Conservation (phyloP, 1,140 invertebrate species). For the Luehdorfia chinensis region DNA sequence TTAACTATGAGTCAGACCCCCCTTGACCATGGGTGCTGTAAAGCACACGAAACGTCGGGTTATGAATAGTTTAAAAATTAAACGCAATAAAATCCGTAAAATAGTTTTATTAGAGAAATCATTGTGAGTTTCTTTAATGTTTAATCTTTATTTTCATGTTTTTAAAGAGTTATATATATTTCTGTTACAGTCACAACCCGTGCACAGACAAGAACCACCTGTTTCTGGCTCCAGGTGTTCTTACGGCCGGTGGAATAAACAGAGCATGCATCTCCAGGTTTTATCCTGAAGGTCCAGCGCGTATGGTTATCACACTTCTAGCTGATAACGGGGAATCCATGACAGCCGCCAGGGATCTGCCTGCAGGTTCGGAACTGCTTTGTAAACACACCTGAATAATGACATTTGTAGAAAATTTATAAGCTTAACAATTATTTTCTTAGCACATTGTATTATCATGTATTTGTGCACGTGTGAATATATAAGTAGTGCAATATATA, state of each 20-base stretch:
- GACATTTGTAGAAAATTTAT: background rate
- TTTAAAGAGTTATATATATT: slow-evolving; percentile 10
- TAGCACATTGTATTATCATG: too few species aligned
- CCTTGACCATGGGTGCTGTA: too few species aligned
- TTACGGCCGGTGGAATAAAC: slow-evolving; percentile 44
- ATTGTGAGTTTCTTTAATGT: slow-evolving; percentile 10
- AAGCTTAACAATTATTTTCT: background rate
- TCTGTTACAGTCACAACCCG: slow-evolving; percentile 27
- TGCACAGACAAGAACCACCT: slow-evolving; percentile 58
- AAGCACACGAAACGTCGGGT: too few species aligned
- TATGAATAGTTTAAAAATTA: too few species aligned
- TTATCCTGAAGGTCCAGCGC: slow-evolving; percentile 43
- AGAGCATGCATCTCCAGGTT: slow-evolving; percentile 57
- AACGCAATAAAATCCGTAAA: too few species aligned
- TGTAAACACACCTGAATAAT: background rate
- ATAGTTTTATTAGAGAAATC: slow-evolving; percentile 1
- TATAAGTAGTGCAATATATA: background rate
- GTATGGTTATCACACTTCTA: slow-evolving; percentile 32
- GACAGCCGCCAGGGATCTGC: slow-evolving; percentile 38
- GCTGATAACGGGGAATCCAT: slow-evolving; percentile 29
- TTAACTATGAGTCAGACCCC: too few species aligned
- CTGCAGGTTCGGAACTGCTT: slow-evolving; percentile 32
- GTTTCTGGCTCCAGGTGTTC: slow-evolving; percentile 53
- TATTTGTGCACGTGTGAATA: background rate
- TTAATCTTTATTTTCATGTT: slow-evolving; percentile 18